phyloP scores from a whole-genome alignment of 2,797 vertebrate genomes.

The Liasis olivaceus region DNA sequence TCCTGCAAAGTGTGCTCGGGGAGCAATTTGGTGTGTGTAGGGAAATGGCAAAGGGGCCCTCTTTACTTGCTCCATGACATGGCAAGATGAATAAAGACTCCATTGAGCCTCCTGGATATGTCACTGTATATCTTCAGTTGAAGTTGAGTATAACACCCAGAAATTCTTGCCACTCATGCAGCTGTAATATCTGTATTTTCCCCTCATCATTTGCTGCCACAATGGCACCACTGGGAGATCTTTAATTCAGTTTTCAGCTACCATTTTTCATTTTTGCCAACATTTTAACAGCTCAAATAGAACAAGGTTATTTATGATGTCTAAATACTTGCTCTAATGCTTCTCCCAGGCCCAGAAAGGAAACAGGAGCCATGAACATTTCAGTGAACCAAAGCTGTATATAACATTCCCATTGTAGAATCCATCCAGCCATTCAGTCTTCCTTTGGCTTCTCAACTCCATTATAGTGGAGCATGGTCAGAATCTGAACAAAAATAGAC shows the following conservation, averaged over 20 bases:
- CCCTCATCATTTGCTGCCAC: conserved; percentile 44
- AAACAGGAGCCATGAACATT: conserved; percentile 42
- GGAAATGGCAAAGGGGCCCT: not conserved
- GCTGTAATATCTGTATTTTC: conserved; percentile 38
- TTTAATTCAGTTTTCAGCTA: conserved; percentile 47
- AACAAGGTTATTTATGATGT: conserved; percentile 59
- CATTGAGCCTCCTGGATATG: not conserved
- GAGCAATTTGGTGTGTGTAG: not conserved
- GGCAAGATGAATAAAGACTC: conserved; percentile 5
- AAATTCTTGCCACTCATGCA: conserved; percentile 47
- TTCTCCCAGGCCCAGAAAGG: conserved; percentile 51
- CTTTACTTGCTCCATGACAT: conserved; percentile 13
- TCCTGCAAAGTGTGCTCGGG: not conserved
- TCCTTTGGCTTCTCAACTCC: conserved; percentile 20
- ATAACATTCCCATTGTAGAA: conserved; percentile 31
- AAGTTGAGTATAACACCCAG: conserved; percentile 47
- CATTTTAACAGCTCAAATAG: conserved; percentile 47
- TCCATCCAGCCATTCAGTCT: conserved; percentile 32
- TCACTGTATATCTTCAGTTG: conserved; percentile 32
- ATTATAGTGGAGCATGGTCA: not conserved
- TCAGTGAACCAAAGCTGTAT: conserved; percentile 53
- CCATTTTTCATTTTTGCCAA: conserved; percentile 46
- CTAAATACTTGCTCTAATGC: conserved; percentile 50
- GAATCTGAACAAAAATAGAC: conserved; percentile 25
- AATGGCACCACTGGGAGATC: not conserved